Base-by-base conservation (phyloP, 2,888 invertebrate genomes). In the Harpalus rubripes region DNA sequence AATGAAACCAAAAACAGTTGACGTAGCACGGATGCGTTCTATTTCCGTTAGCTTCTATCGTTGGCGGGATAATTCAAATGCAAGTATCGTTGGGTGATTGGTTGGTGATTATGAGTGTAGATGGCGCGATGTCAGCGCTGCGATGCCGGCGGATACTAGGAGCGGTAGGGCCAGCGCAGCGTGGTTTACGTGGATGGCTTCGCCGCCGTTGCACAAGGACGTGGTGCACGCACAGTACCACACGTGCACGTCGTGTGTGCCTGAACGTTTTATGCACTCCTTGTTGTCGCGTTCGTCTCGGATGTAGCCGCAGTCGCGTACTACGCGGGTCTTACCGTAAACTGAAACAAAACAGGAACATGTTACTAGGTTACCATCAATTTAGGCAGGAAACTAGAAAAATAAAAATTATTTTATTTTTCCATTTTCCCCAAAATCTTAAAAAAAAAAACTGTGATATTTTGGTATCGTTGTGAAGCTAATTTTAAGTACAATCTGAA, bases 231-330 rank as follows among this genome's bases (percentile, higher is more conserved):
- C 93, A 90, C 97, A 97, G 90, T 96, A 96, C 1, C 93, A 92
- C 80, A 95, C 94, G 87, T 94, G 94, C 0, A 97, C 94, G 87
- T 95, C 94, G 86, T 96, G 95, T 15, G 95, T 96, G 52, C 97
- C 96, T 12, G 94, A 93, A 86, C 96, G 94, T 87, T 93, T 93
- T 86, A 94, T 90, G 89, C 97, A 96, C 6, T 92, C 91, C 85
- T 93, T 93, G 88, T 94, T 92, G 88, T 94, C 94, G 81, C 91
- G 92, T 2, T 92, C 92, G 87, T 96, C 95, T 22, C 93, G 92
- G 76, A 97, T 91, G 91, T 95, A 97, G 1, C 97, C 97, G 88
- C 97, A 97, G 85, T 95, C 94, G 58, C 97, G 94, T 4, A 96
- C 95, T n/a, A 96, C 93, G 58, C 97, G 94, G 10, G 92, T 91